Base-by-base conservation (phyloP, 2,797 vertebrate genomes). In the Coccyzus lansbergi region DNA sequence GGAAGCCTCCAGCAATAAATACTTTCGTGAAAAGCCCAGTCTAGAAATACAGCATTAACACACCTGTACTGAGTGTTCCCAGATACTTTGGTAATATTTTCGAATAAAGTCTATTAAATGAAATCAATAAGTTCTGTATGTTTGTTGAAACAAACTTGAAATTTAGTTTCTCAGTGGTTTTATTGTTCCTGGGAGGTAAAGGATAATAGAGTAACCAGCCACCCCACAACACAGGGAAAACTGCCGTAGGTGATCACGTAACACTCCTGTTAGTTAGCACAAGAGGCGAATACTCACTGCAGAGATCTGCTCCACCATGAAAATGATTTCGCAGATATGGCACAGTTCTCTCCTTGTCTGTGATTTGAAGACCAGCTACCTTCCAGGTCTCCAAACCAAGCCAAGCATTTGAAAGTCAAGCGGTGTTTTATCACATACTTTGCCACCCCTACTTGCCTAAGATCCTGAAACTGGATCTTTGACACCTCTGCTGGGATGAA, bases 41-140 rank as follows among this genome's bases (percentile, higher is more conserved):
- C 91, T 91, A 88, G 88, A 94, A 96, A 70, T 31, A 49, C 12
- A 20, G 74, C 60, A 26, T 67, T 63, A 78, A 71, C 21, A 95
- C 77, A 94, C 58, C 86, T 89, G 21, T 78, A 90, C 58, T 83
- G 75, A 83, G 81, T 24, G 76, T 72, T 81, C 64, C 76, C 26
- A 16, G 33, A 25, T 93, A 77, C 76, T 85, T 33, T 81, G 85
- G 31, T 83, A 96, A 88, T 86, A 90, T 58, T 95, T 83, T 90
- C 56, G 69, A 68, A 95, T 89, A 90, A 94, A 85, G 48, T 74
- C 69, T 65, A 2, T 59, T 48, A 68, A 88, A 67, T 70, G 6
- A 93, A 96, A 86, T 13, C 22, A 83, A 46, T 93, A 46, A 48
- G 29, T 93, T 71, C 76, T 83, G 59, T 75, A 53, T 31, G 24